Evolutionary conservation across 2,113 vertebrate genomes (phyloP), one percentile per base, ranked within the genome.

Genomic region (Murina feae): DNA sequence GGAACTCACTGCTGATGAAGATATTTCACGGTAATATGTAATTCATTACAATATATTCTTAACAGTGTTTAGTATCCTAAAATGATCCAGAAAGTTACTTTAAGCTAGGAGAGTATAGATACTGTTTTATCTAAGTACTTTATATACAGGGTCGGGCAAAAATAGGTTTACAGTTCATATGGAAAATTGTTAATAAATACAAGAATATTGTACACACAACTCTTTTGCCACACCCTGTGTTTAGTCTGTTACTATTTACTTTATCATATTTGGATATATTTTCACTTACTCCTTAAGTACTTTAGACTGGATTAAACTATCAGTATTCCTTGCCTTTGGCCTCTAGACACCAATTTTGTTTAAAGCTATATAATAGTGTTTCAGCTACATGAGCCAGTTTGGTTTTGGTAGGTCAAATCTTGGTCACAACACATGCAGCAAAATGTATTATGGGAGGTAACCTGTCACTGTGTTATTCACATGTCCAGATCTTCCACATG

Each of bases 1-100:
- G 97, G 99, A 99, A 94, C 98, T 99, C 86, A 99, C 98, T 79
- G 99, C 99, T 96, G 99, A 99, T 97, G 99, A 99, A 98, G 99
- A 99, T 95, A 99, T 99, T 97, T 99, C 99, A 97, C 99, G 99
- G 99, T 99, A 98, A 97, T 60, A 47, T 78, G 35, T 58, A 23
- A 53, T 92, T 1, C 75, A 78, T 16, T 94, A 97, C 12, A n/a
- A 0, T 71, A 0, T 49, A 10, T 58, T 93, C 20, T 86, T 74
- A 23, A 66, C 25, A 75, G 21, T 78, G n/a, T 68, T 5, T 89
- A 88, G 63, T 89, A 44, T 9, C 25, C 37, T 85, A 18, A 49
- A 89, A 13, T 92, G 37, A 94, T 23, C 58, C 91, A 75, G 35
- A 83, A 4, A 66, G 8, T 60, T 94, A 18, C 17, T 95, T 23